These are phyloP conservation scores for Eubucco bourcierii DNA, from an alignment of 2,113 vertebrate genomes.

Conservation along the genomic window DNA sequence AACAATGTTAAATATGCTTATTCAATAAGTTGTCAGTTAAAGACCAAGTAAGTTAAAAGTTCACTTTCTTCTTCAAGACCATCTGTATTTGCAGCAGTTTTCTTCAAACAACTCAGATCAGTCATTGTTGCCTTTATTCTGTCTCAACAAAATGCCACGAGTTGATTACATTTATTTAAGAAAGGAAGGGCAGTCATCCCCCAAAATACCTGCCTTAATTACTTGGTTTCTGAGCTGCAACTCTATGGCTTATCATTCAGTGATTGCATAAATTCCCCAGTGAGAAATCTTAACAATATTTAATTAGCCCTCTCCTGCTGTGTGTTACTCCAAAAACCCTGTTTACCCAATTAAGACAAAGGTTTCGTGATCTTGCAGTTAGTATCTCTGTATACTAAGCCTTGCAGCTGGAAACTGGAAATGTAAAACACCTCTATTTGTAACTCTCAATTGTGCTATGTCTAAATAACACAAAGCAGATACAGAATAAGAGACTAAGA, in stretches of 20 bases:
- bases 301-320: constrained; percentile 51
- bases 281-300: constrained; percentile 42
- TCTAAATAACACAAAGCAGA: background rate
- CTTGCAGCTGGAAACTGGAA: constrained; percentile 17
- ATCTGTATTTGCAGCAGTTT: background rate
- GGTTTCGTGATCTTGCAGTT: background rate
- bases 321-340: constrained; percentile 22
- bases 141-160: background rate
- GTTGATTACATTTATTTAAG: background rate
- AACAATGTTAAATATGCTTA: background rate
- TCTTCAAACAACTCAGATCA: background rate
- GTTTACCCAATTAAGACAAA: constrained; percentile 57
- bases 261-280: constrained; percentile 20
- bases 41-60: background rate
- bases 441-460: background rate
- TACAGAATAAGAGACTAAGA: background rate
- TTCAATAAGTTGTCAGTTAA: background rate
- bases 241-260: background rate
- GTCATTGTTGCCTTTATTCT: background rate
- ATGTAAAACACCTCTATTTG: background rate
- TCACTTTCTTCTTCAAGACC: background rate
- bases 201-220: constrained; percentile 26
- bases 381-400: background rate
- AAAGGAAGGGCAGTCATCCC: background rate
- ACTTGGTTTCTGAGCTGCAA: constrained; percentile 26